Evolutionary conservation across 2,797 vertebrate genomes (phyloP).

Genomic region (Enteromius radiatus): DNA sequence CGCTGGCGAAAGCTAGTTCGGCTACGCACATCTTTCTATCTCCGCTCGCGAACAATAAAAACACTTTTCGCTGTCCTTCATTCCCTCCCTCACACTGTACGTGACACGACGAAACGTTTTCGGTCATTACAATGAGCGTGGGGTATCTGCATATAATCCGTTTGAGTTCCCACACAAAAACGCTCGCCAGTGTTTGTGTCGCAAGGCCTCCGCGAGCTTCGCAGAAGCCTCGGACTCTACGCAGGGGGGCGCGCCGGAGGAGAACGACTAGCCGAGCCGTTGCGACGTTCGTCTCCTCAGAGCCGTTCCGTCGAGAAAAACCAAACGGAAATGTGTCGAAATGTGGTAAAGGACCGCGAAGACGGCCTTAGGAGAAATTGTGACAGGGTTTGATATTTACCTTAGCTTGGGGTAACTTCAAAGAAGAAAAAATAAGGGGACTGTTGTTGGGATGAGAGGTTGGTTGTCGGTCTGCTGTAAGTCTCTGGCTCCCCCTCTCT

Average conservation of each 20-base stretch:
- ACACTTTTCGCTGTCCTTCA: constrained; percentile 12
- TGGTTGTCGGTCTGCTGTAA: constrained; percentile 37
- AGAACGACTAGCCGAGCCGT: constrained; percentile 33
- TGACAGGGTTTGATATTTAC: constrained; percentile 44
- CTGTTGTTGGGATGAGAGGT: constrained; percentile 47
- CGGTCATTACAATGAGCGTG: not conserved
- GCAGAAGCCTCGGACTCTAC: constrained; percentile 52
- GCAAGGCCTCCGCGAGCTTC: constrained; percentile 45
- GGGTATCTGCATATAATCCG: not conserved
- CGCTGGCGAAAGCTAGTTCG: constrained; percentile 30
- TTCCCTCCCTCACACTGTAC: not conserved
- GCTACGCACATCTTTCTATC: constrained; percentile 51
- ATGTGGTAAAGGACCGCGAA: not conserved
- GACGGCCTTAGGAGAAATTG: not conserved
- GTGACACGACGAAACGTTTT: not conserved
- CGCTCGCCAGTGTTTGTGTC: constrained; percentile 42
- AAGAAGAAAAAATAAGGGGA: constrained; percentile 40
- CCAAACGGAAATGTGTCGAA: not conserved
- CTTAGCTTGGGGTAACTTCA: constrained; percentile 47
- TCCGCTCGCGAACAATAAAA: constrained; percentile 46
- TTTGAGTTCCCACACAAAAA: constrained; percentile 22
- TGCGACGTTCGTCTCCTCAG: constrained; percentile 28
- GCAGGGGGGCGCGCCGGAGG: constrained; percentile 40
- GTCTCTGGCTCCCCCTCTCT: constrained; percentile 50
- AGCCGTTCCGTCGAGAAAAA: constrained; percentile 36